phyloP scores from a whole-genome alignment of 1,140 invertebrate genomes.

The Chelonus insularis region DNA sequence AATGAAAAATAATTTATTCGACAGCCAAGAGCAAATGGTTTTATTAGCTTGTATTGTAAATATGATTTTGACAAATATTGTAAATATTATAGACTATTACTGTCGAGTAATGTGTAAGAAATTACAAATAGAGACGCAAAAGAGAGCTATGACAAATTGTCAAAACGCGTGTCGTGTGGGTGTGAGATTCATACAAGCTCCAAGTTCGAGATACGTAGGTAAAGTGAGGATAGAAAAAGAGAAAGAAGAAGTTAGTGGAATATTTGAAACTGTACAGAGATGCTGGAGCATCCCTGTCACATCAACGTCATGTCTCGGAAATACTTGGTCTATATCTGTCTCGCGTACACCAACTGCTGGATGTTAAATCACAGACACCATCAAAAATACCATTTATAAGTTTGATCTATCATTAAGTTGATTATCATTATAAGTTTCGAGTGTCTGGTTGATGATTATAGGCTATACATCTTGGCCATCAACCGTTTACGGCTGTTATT shows the following conservation, averaged over 20 bases:
- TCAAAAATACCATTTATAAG: slow-evolving; percentile 33
- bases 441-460: not conserved
- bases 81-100: too few species aligned
- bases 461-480: not conserved
- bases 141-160: too few species aligned
- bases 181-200: too few species aligned
- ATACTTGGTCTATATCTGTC: slow-evolving; percentile 48
- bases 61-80: too few species aligned
- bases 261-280: not conserved
- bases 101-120: too few species aligned
- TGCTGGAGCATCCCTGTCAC: slow-evolving; percentile 37
- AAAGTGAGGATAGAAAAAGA: not conserved
- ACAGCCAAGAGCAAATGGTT: too few species aligned
- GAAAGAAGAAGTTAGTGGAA: not conserved
- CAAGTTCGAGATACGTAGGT: too few species aligned
- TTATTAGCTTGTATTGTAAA: too few species aligned
- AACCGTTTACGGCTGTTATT: not conserved
- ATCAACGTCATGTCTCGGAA: slow-evolving; percentile 50
- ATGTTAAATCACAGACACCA: slow-evolving; percentile 7
- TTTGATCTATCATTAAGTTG: slow-evolving; percentile 10
- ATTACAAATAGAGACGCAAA: too few species aligned
- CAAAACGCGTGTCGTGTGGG: too few species aligned
- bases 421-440: not conserved
- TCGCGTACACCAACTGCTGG: slow-evolving; percentile 29
- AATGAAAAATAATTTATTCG: too few species aligned